phyloP scores from a whole-genome alignment of 2,113 vertebrate genomes.

The Nansenia antarctica region DNA sequence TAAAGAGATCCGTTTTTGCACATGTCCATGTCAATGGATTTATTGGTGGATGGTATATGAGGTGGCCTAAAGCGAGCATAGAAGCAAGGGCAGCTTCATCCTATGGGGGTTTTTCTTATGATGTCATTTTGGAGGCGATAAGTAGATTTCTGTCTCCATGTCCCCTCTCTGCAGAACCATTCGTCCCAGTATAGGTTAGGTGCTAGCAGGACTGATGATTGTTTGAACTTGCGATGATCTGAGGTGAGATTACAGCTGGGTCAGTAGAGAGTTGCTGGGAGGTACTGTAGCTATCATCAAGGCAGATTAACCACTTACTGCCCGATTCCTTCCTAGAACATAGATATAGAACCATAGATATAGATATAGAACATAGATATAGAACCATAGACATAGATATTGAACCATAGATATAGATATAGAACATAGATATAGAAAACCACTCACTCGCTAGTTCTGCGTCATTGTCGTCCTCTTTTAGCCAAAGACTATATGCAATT shows the following conservation, averaged over 20 bases:
- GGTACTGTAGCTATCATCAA: constrained; percentile 67
- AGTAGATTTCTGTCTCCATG: constrained; percentile 69
- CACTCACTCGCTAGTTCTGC: too few species aligned
- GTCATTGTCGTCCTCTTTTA: background rate
- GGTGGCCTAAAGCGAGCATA: background rate
- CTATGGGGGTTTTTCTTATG: constrained; percentile 62
- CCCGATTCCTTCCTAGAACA: too few species aligned
- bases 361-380: too few species aligned
- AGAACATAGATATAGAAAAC: too few species aligned
- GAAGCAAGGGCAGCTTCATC: constrained; percentile 28
- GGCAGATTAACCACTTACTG: constrained; percentile 69
- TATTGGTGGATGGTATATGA: background rate
- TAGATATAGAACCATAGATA: too few species aligned
- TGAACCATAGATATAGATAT: too few species aligned
- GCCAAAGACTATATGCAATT: too few species aligned
- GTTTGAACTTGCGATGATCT: constrained; percentile 76
- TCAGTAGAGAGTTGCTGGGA: constrained; percentile 70
- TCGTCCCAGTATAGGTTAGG: constrained; percentile 57
- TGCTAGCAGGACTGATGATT: constrained; percentile 67
- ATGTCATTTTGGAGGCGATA: constrained; percentile 76
- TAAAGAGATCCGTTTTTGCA: background rate
- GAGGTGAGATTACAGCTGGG: constrained; percentile 72
- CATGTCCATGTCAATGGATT: too few species aligned
- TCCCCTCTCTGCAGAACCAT: constrained; percentile 53
- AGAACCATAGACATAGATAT: too few species aligned